Conservation (phyloP, 2,797 vertebrate genomes). For the Neosilurus hyrtlii region DNA sequence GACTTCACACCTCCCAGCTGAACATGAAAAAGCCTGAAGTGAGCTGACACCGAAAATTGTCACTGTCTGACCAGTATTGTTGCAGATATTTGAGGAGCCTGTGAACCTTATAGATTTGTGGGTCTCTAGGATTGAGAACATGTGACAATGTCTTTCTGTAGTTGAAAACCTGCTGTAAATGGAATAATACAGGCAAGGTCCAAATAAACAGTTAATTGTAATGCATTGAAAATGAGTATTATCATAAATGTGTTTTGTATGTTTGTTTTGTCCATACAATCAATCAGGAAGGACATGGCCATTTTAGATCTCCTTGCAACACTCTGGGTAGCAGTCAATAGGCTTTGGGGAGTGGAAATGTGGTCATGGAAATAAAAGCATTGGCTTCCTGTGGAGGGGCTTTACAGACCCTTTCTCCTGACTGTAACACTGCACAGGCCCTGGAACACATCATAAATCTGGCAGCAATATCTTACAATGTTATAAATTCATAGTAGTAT, state of each 20-base stretch:
- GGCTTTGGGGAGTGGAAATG: conserved; percentile 49
- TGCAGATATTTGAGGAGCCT: conserved; percentile 63
- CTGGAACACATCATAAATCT: background rate
- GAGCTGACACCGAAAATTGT: conserved; percentile 52
- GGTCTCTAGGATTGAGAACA: background rate
- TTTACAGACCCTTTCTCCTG: background rate
- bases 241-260: background rate
- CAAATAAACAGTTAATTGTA: conserved; percentile 31
- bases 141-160: background rate
- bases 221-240: conserved; percentile 4
- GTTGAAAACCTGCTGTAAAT: background rate
- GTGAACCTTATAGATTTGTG: conserved; percentile 56
- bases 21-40: conserved; percentile 61
- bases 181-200: conserved; percentile 4
- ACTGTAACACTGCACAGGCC: background rate
- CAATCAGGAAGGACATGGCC: conserved; percentile 34
- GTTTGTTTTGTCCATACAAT: conserved; percentile 29
- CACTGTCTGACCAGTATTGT: conserved; percentile 54
- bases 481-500: background rate
- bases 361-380: conserved; percentile 67
- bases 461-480: background rate
- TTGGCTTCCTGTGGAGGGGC: conserved; percentile 58
- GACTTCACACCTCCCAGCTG: conserved; percentile 47
- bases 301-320: conserved; percentile 20
- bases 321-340: conserved; percentile 43